phyloP scores from a whole-genome alignment of 2,113 vertebrate species.

The Coreoperca whiteheadi region DNA sequence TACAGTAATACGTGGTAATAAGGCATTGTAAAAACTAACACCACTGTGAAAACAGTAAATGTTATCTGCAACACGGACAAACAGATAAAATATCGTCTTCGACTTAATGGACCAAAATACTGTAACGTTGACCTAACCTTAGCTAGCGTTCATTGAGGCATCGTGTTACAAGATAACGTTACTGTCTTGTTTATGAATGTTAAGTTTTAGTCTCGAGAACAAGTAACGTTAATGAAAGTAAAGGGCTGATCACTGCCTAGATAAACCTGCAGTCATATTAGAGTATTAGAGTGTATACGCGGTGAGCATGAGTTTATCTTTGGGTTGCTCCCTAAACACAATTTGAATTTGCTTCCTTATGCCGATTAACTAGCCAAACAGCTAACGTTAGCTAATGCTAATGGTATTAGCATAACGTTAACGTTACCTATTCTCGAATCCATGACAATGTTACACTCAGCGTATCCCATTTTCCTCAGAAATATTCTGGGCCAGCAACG shows the following conservation, averaged over 20 bases:
- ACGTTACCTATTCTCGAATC: constrained; percentile 77
- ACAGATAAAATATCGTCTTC: not conserved
- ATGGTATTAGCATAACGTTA: constrained; percentile 16
- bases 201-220: not conserved
- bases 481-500: not conserved
- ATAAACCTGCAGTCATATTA: not conserved
- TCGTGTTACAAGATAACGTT: not conserved
- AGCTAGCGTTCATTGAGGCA: not conserved
- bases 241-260: not conserved
- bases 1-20: not conserved
- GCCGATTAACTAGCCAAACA: not conserved
- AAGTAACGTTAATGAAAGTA: not conserved
- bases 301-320: constrained; percentile 24
- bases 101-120: not conserved
- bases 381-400: constrained; percentile 64
- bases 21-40: not conserved
- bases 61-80: not conserved
- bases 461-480: constrained; percentile 70
- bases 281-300: too few relatives aligned
- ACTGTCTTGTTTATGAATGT: not conserved
- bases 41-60: not conserved
- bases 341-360: constrained; percentile 4
- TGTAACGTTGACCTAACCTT: not conserved
- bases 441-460: constrained; percentile 59
- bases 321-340: constrained; percentile 11